These are phyloP conservation scores for Pteronura brasiliensis DNA, from an alignment of 2,113 vertebrate genomes.

Conservation along the genomic window DNA sequence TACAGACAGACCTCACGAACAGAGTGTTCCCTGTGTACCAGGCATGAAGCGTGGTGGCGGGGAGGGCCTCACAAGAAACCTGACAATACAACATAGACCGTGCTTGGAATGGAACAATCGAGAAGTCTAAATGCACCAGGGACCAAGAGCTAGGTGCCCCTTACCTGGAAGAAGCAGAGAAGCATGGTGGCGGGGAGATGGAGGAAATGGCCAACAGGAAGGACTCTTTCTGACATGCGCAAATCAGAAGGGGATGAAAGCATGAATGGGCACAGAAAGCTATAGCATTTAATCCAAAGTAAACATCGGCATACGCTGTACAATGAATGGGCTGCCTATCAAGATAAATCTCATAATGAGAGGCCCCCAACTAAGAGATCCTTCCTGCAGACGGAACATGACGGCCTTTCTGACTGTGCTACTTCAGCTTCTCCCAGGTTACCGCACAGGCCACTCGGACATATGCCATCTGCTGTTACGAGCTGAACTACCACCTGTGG, in stretches of 20 bases:
- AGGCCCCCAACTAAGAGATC: not conserved
- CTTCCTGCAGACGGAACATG: not conserved
- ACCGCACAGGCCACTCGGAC: not conserved
- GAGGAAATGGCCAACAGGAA: not conserved
- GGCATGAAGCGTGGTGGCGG: not conserved
- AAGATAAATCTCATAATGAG: not conserved
- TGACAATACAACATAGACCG: not conserved
- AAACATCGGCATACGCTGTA: not conserved
- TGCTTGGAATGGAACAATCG: not conserved
- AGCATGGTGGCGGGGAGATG: fast-evolving
- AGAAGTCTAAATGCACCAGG: not conserved
- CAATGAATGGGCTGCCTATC: not conserved
- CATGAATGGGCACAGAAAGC: not conserved
- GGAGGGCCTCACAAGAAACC: not conserved
- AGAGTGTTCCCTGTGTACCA: fast-evolving
- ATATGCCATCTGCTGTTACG: not conserved
- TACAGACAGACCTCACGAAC: not conserved
- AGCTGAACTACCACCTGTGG: not conserved
- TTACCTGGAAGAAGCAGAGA: not conserved
- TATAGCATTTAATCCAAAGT: not conserved
- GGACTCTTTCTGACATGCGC: not conserved
- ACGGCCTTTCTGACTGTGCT: not conserved
- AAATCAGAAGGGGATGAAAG: not conserved
- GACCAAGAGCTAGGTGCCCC: not conserved
- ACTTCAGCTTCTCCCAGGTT: not conserved